Evolutionary conservation across 2,113 vertebrate genomes (phyloP).

Genomic region (Charina bottae): DNA sequence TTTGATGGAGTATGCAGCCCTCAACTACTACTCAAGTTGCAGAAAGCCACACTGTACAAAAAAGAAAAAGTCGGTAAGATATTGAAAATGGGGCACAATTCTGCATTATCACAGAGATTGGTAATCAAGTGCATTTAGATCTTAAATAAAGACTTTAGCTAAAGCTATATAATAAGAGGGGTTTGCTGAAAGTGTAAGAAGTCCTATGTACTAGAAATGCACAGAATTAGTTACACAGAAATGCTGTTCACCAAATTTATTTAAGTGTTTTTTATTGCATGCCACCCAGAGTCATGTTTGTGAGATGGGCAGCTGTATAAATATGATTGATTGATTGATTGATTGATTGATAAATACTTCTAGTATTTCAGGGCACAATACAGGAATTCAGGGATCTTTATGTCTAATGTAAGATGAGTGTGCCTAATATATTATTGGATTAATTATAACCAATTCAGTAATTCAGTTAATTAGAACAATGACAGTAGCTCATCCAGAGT

Average conservation of each 20-base stretch:
- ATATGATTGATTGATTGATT: not conserved
- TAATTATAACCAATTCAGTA: not conserved
- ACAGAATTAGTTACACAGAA: not conserved
- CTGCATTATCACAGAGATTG: accelerated
- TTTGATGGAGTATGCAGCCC: conserved; percentile 94
- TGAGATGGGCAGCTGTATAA: not conserved
- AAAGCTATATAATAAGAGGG: not conserved
- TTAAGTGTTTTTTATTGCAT: not conserved
- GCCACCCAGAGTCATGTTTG: not conserved
- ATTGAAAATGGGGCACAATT: not conserved
- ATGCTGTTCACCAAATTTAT: not conserved
- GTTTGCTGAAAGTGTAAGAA: not conserved
- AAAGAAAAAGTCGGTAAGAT: conserved; percentile 83
- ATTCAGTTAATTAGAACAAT: not conserved
- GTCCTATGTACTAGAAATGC: not conserved
- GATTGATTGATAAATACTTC: not conserved
- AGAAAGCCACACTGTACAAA: conserved; percentile 77
- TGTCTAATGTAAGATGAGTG: not conserved
- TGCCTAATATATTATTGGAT: not conserved
- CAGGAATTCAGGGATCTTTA: not conserved
- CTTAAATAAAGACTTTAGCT: not conserved
- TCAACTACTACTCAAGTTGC: conserved; percentile 92
- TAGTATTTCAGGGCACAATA: not conserved
- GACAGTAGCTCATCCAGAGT: not conserved
- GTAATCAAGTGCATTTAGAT: not conserved